Evolutionary conservation across 1,140 invertebrate species (phyloP).

Genomic region (Chymomyza costata): DNA sequence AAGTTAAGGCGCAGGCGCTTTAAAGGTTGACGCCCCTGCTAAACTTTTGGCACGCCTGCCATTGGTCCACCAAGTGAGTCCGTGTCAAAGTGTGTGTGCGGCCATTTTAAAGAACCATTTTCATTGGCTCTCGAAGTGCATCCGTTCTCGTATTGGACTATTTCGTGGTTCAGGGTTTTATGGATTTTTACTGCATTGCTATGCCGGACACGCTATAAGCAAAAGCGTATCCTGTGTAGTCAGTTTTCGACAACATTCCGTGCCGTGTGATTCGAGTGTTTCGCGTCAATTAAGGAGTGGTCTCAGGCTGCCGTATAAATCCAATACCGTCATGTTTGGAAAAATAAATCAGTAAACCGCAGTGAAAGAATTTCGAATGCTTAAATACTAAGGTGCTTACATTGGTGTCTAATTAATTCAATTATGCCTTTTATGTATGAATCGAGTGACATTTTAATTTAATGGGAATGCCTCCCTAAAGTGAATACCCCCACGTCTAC

Average conservation of each 20-base stretch:
- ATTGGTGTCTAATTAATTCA: too few relatives aligned
- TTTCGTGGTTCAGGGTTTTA: not conserved
- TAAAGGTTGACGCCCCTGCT: slow-evolving; percentile 5
- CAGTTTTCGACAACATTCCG: slow-evolving; percentile 41
- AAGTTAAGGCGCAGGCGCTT: slow-evolving; percentile 5
- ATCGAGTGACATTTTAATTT: too few relatives aligned
- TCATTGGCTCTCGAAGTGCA: not conserved
- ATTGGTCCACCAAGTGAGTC: slow-evolving; percentile 1
- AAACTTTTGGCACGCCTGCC: not conserved
- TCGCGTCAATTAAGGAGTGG: not conserved
- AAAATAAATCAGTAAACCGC: too few relatives aligned
- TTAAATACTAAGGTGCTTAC: too few relatives aligned
- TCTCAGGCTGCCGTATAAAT: too few relatives aligned
- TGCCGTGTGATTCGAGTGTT: slow-evolving; percentile 32
- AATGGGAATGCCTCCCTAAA: too few relatives aligned
- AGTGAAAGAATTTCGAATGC: too few relatives aligned
- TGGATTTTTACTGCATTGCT: slow-evolving; percentile 9
- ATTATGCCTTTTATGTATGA: too few relatives aligned
- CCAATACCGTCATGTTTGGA: too few relatives aligned
- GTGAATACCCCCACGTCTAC: too few relatives aligned
- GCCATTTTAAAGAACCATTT: not conserved
- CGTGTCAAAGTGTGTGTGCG: slow-evolving; percentile 13
- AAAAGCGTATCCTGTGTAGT: slow-evolving; percentile 11
- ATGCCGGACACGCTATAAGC: too few relatives aligned
- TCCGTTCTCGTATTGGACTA: slow-evolving; percentile 18